A percentile compares a stretch with the other conserved stretches of the same genome.
Evolutionary conservation across 2,888 invertebrate species (phyloP).

Genomic region (Gastrophysa polygoni): DNA sequence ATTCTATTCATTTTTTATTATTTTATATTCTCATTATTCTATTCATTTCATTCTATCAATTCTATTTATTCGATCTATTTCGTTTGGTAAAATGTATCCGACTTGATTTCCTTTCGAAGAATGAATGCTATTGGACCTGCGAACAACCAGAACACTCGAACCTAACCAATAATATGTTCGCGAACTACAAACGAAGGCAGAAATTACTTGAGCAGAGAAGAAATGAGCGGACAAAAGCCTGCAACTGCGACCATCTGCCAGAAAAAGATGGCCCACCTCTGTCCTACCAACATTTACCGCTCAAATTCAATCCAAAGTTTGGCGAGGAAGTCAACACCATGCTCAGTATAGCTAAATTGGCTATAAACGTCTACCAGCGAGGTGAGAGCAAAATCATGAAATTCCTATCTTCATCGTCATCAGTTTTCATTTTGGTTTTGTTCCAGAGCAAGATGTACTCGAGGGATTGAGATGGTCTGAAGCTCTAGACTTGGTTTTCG

Average conservation of each 20-base stretch:
- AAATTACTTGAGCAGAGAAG: constrained; percentile 29
- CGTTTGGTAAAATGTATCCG: no score
- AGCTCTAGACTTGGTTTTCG: constrained; percentile 86
- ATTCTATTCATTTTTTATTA: no score
- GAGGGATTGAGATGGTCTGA: constrained; percentile 96
- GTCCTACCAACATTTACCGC: constrained; percentile 60
- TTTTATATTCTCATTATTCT: no score
- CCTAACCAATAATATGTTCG: constrained; percentile 35
- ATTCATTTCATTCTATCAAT: no score
- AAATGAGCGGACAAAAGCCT: constrained; percentile 34
- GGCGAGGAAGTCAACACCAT: constrained; percentile 75
- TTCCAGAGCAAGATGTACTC: constrained; percentile 77
- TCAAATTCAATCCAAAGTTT: constrained; percentile 74
- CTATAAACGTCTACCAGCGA: constrained; percentile 90
- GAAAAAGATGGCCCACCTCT: constrained; percentile 55
- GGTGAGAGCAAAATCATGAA: constrained; percentile 61
- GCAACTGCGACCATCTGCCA: constrained; percentile 37
- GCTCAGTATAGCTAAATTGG: constrained; percentile 88
- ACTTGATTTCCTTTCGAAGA: constrained; percentile 25
- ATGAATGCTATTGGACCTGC: constrained; percentile 45
- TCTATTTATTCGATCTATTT: no score
- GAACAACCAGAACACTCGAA: constrained; percentile 31
- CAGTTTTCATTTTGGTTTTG: no score
- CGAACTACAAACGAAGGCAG: constrained; percentile 24
- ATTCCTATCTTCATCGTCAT: not conserved